Conservation (phyloP, 2,888 invertebrate species). For the Nomada ruficornis region DNA sequence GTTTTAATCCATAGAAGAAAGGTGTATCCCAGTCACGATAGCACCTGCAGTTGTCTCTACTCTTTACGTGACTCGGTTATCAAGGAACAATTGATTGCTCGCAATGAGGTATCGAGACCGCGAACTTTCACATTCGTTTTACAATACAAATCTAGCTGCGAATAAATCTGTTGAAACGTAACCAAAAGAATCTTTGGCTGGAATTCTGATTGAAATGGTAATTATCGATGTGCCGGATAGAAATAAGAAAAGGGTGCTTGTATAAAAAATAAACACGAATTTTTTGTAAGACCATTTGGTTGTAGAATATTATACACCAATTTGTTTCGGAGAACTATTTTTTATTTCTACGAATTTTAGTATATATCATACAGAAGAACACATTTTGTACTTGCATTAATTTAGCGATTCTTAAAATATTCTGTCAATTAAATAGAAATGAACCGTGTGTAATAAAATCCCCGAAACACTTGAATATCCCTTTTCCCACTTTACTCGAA, state of each 20-base stretch:
- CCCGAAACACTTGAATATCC: too few relatives aligned
- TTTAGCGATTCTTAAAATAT: too few relatives aligned
- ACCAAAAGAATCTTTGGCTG: neutral
- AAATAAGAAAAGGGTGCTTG: too few relatives aligned
- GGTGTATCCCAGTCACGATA: conserved; percentile 41
- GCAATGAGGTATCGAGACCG: conserved; percentile 44
- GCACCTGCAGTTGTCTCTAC: conserved; percentile 48
- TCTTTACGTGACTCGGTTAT: conserved; percentile 53
- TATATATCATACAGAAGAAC: too few relatives aligned
- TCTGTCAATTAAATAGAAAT: too few relatives aligned
- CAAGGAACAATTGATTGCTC: conserved; percentile 36
- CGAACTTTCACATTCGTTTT: conserved; percentile 46
- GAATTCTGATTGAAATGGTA: neutral
- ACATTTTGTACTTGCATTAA: too few relatives aligned
- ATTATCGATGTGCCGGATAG: neutral
- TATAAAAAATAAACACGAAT: neutral
- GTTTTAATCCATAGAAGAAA: conserved; percentile 45
- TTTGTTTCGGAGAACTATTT: neutral
- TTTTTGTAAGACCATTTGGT: neutral
- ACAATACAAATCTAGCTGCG: conserved; percentile 29
- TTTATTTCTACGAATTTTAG: neutral
- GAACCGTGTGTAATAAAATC: too few relatives aligned
- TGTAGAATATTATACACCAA: neutral
- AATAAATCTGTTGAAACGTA: neutral
- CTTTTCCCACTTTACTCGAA: too few relatives aligned